Evolutionary conservation across 2,113 vertebrate species (phyloP), one percentile per base, ranked within the genome.

Genomic region (Pelodiscus sinensis): DNA sequence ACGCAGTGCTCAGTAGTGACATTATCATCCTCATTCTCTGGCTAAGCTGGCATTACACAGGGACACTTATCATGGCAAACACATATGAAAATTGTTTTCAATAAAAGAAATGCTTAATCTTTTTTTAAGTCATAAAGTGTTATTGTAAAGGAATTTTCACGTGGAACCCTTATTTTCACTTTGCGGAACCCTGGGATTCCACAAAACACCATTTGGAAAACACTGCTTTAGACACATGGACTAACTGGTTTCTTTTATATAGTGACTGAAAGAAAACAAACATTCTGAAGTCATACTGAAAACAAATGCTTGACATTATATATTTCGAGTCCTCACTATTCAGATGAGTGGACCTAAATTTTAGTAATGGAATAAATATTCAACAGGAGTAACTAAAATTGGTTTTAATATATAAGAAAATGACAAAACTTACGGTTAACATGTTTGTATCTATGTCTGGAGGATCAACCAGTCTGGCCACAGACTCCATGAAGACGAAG

Each of bases 391-490:
- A 78, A 35, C 24, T n/a, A 84, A 82, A 44, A 62, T 78, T 65
- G 44, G 88, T n/a, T 80, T 25, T 95, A 92, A 92, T 2, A 92
- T 2, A 95, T 71, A 91, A 95, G 90, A 85, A 85, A 82, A 87
- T 81, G 75, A 84, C n/a, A 88, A 92, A 68, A 98, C 99, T 99
- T 97, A 99, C 99, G 60, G 99, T 99, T 96, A 99, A 95, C 99
- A 99, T 99, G 93, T 99, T 99, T 89, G 99, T 99, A 94, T 99
- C 98, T 92, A 99, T 99, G 94, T 99, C 99, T 13, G 99, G 99
- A 95, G 99, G 99, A 97, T 99, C 99, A 87, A 99, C 94, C 86
- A 99, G 93, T 95, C 99, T 98, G 24, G 98, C 98, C 92, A 99
- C 96, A 0, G 99, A 99, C 87, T 99, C 99, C 96, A 99, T 90